Base-by-base conservation (phyloP, 1,140 invertebrate genomes). In the Dreissena rostriformis region DNA sequence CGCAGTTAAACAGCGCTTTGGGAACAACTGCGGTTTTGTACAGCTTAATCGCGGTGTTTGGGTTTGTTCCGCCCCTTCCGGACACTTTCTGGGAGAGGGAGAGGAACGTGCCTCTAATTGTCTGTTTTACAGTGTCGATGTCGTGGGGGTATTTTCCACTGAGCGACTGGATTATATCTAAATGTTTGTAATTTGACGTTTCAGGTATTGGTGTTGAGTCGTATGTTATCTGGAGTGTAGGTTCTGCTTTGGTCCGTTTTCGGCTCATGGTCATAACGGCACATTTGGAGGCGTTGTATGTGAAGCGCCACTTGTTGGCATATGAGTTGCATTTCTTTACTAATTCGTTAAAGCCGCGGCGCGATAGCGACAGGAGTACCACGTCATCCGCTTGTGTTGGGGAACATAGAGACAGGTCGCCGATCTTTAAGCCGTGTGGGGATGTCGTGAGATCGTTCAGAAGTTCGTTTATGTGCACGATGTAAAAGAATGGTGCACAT, bases 291-390 rank as follows among this genome's bases (percentile, higher is more conserved):
- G 67, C 67, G 17, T 70, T 70, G 29, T 70, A 5, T 6, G 19
- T 24, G 28, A 24, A 70, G 17, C 67, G n/a, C 67, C 67, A 70
- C 29, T 70, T 70, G 19, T 70, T 70, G n/a, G 67, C 67, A 17
- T 17, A 70, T 19, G 17, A 26, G 28, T 70, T 24, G 28, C 67
- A 70, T 17, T 26, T 24, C 17, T 70, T 6, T 24, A 70, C 28
- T 14, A 70, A 29, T 28, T 22, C 28, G n/a, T 70, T 22, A 5
- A 70, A 70, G n/a, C 67, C 67, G 17, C 17, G n/a, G n/a, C n/a
- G n/a, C n/a, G n/a, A n/a, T n/a, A n/a, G n/a, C n/a, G 17, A 70
- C 29, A 70, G 67, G 17, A 70, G 28, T 6, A 70, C 67, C 17
- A 70, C 29, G 67, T 70, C 67, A 29, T 70, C 67, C 1, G 67